Percentiles rank a stretch among this genome's conserved stretches.
Conservation (phyloP, 1,140 invertebrate species). For the Araneus ventricosus region DNA sequence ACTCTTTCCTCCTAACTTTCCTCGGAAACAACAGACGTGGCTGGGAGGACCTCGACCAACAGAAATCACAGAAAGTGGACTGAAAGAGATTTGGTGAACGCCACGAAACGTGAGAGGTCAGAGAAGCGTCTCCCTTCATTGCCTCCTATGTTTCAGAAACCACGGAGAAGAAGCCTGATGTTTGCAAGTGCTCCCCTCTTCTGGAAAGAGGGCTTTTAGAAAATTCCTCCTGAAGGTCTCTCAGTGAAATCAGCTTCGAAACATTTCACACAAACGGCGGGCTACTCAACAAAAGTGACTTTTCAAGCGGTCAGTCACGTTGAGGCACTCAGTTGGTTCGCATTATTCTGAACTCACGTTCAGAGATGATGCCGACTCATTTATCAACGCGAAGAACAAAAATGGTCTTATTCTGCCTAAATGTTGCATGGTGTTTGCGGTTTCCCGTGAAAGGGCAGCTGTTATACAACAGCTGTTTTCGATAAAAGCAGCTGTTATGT, state of each 20-base stretch:
- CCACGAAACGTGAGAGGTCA: not conserved
- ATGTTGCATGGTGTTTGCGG: not conserved
- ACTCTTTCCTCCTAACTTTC: not conserved
- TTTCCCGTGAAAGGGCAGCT: too few species aligned
- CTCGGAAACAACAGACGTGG: not conserved
- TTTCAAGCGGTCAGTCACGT: conserved; percentile 38
- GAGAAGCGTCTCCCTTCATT: not conserved
- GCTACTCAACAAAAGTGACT: conserved; percentile 32
- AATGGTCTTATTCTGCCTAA: not conserved
- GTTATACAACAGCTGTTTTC: too few species aligned
- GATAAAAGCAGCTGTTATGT: too few species aligned
- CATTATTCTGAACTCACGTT: conserved; percentile 39
- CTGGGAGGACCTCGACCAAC: not conserved
- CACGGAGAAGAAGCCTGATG: not conserved
- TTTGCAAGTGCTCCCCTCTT: not conserved
- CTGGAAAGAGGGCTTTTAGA: conserved; percentile 15
- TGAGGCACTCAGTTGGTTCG: conserved; percentile 4
- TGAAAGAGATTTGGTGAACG: not conserved
- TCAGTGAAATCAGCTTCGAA: not conserved
- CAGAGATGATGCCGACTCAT: not conserved
- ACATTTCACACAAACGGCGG: conserved; percentile 38
- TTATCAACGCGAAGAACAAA: not conserved
- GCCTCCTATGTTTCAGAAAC: not conserved
- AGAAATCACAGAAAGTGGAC: conserved; percentile 2
- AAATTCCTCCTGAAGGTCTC: conserved; percentile 31